phyloP scores from a whole-genome alignment of 2,797 vertebrate genomes.

The Siniperca scherzeri region DNA sequence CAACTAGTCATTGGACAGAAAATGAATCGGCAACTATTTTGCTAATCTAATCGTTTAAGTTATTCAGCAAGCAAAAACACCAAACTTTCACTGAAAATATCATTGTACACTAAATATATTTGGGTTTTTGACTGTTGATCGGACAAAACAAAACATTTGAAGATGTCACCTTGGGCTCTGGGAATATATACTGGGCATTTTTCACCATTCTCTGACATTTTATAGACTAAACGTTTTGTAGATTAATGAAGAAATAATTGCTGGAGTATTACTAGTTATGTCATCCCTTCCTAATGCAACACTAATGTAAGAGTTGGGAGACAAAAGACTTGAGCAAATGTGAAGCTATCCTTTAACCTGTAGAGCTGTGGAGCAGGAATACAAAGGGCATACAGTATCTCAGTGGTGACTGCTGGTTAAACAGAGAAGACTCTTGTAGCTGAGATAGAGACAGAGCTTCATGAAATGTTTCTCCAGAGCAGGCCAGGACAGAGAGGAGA shows the following conservation, averaged over 20 bases:
- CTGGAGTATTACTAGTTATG: neutral
- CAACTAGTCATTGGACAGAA: neutral
- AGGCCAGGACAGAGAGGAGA: conserved; percentile 56
- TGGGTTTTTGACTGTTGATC: too few species aligned
- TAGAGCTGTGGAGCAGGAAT: neutral
- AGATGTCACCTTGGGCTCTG: too few species aligned
- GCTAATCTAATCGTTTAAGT: neutral
- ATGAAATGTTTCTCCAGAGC: conserved; percentile 36
- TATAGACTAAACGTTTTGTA: too few species aligned
- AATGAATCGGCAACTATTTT: neutral
- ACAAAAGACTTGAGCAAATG: neutral
- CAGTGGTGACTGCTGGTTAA: conserved; percentile 8
- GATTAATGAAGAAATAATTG: neutral
- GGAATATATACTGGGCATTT: too few species aligned
- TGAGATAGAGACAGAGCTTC: neutral
- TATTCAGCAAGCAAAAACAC: neutral
- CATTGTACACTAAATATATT: neutral
- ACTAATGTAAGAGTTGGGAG: neutral
- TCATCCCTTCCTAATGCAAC: neutral
- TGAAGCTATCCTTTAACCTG: neutral
- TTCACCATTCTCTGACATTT: too few species aligned
- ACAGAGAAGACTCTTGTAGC: conserved; percentile 11
- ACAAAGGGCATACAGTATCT: neutral
- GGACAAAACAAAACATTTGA: too few species aligned
- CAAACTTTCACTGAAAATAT: neutral